Percentiles rank a stretch among this genome's conserved stretches.
These are phyloP conservation scores for Gorsachius magnificus DNA, from an alignment of 2,797 vertebrate species.

Conservation along the genomic window DNA sequence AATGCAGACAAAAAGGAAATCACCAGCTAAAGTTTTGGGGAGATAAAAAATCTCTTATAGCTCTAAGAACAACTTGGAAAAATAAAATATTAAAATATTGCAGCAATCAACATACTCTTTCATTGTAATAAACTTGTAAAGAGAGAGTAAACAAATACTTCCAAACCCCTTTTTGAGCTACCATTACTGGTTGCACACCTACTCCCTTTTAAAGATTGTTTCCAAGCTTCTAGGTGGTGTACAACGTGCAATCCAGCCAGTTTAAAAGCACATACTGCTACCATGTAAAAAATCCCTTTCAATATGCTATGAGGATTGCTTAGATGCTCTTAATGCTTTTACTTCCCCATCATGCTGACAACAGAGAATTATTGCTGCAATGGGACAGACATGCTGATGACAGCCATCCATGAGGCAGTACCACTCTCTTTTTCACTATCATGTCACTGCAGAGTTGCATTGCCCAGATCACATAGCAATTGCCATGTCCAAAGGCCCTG, in stretches of 20 bases:
- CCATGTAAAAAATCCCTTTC: not conserved
- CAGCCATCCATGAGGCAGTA: fast-evolving
- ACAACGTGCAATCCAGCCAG: not conserved
- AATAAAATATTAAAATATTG: not conserved
- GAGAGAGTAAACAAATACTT: not conserved
- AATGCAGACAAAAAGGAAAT: not conserved
- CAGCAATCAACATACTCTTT: not conserved
- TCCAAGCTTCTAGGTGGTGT: not conserved
- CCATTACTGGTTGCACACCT: not conserved
- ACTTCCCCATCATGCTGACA: not conserved
- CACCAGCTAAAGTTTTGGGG: not conserved
- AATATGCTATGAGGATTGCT: not conserved
- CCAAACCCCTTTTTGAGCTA: not conserved
- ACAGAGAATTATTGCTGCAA: not conserved
- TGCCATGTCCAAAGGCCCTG: not conserved
- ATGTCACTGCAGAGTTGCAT: not conserved
- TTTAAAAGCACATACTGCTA: not conserved
- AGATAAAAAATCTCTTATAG: not conserved
- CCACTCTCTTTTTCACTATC: not conserved
- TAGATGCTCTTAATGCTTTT: not conserved
- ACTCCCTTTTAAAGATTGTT: not conserved
- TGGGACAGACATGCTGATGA: not conserved
- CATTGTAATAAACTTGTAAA: not conserved
- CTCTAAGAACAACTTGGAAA: not conserved
- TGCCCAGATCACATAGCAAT: not conserved